Evolutionary conservation across 2,113 vertebrate genomes (phyloP), one percentile per base, ranked within the genome.

Genomic region (Alouatta palliata): DNA sequence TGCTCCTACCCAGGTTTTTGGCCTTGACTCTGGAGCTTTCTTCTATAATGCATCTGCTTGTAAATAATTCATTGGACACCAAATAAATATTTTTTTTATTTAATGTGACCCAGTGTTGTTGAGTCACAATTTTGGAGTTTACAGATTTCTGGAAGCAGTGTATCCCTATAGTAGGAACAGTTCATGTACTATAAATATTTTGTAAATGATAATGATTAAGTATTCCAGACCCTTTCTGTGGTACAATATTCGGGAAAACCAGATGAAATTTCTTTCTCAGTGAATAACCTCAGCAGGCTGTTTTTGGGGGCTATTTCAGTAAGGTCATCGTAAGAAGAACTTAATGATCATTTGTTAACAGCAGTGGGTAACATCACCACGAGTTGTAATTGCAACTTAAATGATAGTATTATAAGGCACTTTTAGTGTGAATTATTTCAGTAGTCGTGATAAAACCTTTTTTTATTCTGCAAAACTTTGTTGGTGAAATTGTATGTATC

Each of bases 321-420:
- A 17, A 70, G 73, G 9, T 94, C 37, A 20, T 79, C 45, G 20
- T 11, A 73, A 52, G 40, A 2, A 23, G 83, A 56, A 90, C 14
- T 68, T 84, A 54, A 43, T 77, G 87, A 90, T 56, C 56, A 84
- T 92, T 94, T 83, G 61, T 70, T 96, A 87, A 79, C 32, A 82
- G 19, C 54, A 45, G 11, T 66, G 13, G 37, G 30, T 66, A n/a
- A 82, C 86, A 87, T 90, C n/a, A 3, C 37, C 13, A 43, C 12
- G n/a, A 89, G 40, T 79, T 90, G n/a, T 54, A 90, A 73, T 83
- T 94, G 35, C 40, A 68, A 17, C 8, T 37, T 91, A 52, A 64
- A 32, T 89, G 61, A n/a, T 86, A 66, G 21, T 58, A 45, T 87
- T 75, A 49, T 30, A 86, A 16, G 25, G 16, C 12, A 52, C 56